phyloP scores from a whole-genome alignment of 2,888 invertebrate species.

The Tethea ocularis region DNA sequence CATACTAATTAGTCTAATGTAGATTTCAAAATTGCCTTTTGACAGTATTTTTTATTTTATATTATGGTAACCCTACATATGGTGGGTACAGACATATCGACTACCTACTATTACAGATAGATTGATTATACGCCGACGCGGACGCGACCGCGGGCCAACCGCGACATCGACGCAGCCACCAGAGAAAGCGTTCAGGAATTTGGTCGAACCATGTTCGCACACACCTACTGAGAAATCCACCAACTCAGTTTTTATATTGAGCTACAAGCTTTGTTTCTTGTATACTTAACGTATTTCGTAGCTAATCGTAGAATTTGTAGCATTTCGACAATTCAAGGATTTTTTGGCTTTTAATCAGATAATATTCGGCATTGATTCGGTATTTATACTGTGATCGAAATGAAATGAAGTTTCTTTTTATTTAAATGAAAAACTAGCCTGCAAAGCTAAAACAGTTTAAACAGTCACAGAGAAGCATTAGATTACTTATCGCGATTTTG shows the following conservation, averaged over 20 bases:
- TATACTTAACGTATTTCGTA: background rate
- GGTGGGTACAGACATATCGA: background rate
- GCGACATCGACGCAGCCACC: conserved; percentile 34
- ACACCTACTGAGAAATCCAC: conserved; percentile 42
- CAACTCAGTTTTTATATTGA: conserved; percentile 26
- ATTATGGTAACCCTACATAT: background rate
- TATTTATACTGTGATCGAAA: too few species aligned
- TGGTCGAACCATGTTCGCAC: conserved; percentile 61
- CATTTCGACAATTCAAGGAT: conserved; percentile 7
- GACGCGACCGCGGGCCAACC: conserved; percentile 13
- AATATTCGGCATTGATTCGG: too few species aligned
- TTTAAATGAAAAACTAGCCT: too few species aligned
- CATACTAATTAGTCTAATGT: too few species aligned
- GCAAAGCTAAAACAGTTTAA: background rate
- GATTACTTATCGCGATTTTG: background rate
- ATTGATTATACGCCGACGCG: background rate
- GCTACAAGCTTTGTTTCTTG: background rate
- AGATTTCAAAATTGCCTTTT: too few species aligned
- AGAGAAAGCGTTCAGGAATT: conserved; percentile 83
- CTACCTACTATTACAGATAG: too few species aligned
- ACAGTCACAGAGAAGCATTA: background rate
- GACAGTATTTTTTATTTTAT: background rate
- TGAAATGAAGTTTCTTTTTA: too few species aligned
- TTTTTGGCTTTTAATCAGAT: background rate
- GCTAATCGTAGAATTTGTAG: conserved; percentile 6